Conservation (phyloP, 2,797 vertebrate genomes). For the Epinephelus malabaricus region DNA sequence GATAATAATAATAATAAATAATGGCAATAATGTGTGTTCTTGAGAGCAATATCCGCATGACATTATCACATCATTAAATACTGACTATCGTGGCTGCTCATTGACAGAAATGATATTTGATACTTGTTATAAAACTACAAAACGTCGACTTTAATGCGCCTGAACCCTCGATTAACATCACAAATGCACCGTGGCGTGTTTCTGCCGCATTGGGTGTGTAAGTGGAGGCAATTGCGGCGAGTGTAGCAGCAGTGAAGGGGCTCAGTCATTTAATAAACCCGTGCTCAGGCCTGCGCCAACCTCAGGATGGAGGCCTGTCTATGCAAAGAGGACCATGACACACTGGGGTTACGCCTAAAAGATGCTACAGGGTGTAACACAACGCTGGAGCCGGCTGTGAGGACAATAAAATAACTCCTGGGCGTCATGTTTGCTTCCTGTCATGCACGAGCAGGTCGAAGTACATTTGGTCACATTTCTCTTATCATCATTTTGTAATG, state of each 20-base stretch:
- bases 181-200: neutral
- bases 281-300: constrained; percentile 72
- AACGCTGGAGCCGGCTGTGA: constrained; percentile 36
- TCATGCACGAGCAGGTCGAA: neutral
- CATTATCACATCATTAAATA: neutral
- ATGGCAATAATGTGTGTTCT: neutral
- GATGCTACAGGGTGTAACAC: constrained; percentile 75
- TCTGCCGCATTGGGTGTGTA: constrained; percentile 45
- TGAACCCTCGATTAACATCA: neutral
- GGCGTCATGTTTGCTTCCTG: neutral
- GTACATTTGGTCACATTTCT: constrained; percentile 7
- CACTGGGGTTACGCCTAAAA: constrained; percentile 83
- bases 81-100: no score
- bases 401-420: neutral
- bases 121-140: neutral
- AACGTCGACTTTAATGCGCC: constrained; percentile 23
- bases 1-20: constrained; percentile 23
- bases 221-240: constrained; percentile 18
- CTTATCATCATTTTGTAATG: constrained; percentile 18
- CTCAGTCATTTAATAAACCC: constrained; percentile 56
- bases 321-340: constrained; percentile 66
- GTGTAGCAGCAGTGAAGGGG: constrained; percentile 18
- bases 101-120: neutral
- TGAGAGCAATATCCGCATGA: neutral
- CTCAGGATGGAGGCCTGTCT: constrained; percentile 79